Evolutionary conservation across 2,888 invertebrate genomes (phyloP).

Genomic region (Stomorhina lunata): DNA sequence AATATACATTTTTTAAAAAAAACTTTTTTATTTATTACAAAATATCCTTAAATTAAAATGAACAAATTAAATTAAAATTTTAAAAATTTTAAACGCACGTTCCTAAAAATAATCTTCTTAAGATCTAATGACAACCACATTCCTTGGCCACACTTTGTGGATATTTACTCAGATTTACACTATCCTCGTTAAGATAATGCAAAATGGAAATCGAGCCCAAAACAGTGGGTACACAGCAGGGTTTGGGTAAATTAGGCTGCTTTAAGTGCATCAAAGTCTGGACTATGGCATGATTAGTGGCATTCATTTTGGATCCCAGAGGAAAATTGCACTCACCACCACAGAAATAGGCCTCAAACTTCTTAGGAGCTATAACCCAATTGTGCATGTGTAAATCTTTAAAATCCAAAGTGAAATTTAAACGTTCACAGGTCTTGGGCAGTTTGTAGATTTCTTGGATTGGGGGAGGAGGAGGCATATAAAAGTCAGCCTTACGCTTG

Average conservation of each 20-base stretch:
- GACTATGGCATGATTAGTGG: conserved; percentile 97
- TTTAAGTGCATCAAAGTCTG: conserved; percentile 93
- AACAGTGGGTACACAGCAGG: conserved; percentile 95
- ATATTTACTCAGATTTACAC: conserved; percentile 95
- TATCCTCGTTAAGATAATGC: conserved; percentile 93
- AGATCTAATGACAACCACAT: conserved; percentile 98
- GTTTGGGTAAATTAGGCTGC: conserved; percentile 91
- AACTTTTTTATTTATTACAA: too few species aligned
- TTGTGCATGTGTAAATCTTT: conserved; percentile 93
- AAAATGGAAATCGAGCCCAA: conserved; percentile 92
- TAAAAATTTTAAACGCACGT: too few species aligned
- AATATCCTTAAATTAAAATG: too few species aligned
- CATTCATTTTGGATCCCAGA: conserved; percentile 93
- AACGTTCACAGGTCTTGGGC: conserved; percentile 89
- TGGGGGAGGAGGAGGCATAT: conserved; percentile 59
- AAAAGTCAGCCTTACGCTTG: conserved; percentile 77
- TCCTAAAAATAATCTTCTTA: too few species aligned
- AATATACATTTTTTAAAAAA: too few species aligned
- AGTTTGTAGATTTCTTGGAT: conserved; percentile 67
- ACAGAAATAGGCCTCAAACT: conserved; percentile 96
- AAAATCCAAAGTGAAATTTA: conserved; percentile 94
- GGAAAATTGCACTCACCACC: conserved; percentile 96
- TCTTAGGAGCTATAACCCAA: conserved; percentile 97
- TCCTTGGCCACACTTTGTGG: conserved; percentile 98
- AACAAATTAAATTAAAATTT: too few species aligned